Evolutionary conservation across 2,888 invertebrate species (phyloP).

Genomic region (Cosmia pyralina): DNA sequence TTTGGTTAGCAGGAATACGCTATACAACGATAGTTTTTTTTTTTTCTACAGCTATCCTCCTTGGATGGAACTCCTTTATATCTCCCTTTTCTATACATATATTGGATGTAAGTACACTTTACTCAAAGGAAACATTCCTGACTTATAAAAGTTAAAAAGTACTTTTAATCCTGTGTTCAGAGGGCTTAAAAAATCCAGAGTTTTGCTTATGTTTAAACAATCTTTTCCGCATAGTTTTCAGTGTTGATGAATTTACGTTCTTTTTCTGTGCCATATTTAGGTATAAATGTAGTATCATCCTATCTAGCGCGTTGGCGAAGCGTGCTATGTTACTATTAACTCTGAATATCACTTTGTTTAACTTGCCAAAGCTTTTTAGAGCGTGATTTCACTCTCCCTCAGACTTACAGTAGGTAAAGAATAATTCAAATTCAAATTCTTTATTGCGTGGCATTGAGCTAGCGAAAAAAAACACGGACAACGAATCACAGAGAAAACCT

Average conservation of each 20-base stretch:
- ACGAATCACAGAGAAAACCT: not conserved
- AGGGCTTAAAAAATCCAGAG: not conserved
- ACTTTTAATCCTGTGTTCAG: not conserved
- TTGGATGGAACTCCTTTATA: too few relatives aligned
- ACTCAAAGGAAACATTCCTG: constrained; percentile 41
- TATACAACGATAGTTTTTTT: too few relatives aligned
- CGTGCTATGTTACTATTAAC: constrained; percentile 12
- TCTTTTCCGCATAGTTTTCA: constrained; percentile 14
- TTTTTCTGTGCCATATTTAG: too few relatives aligned
- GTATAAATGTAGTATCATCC: not conserved
- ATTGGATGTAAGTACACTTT: not conserved
- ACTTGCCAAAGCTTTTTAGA: not conserved
- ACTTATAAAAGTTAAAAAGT: not conserved
- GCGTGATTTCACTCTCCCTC: not conserved
- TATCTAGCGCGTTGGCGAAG: not conserved
- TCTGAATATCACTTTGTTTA: not conserved
- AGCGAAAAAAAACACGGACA: not conserved
- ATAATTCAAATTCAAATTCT: too few relatives aligned
- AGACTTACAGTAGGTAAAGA: not conserved
- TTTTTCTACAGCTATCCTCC: too few relatives aligned
- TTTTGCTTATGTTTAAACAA: not conserved
- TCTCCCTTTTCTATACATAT: not conserved
- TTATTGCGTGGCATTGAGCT: not conserved
- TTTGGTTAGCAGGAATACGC: too few relatives aligned
- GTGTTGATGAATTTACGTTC: not conserved